Evolutionary conservation across 2,888 invertebrate genomes (phyloP).

Genomic region (Drosophila putrida): DNA sequence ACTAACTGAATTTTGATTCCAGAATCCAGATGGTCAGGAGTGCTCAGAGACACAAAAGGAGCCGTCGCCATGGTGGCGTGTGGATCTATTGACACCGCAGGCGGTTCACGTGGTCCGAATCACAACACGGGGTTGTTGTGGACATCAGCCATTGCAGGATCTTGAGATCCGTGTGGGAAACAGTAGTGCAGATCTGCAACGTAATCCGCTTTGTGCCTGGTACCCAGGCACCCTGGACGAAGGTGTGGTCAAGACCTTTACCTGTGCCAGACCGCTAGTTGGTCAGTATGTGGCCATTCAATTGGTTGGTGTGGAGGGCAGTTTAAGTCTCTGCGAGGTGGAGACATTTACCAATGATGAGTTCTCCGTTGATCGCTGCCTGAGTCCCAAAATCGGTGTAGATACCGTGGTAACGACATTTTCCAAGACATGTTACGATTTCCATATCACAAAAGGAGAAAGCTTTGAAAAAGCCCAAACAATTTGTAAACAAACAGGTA

Average conservation of each 20-base stretch:
- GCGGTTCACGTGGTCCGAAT: slow-evolving; percentile 94
- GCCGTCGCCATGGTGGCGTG: slow-evolving; percentile 97
- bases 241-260: slow-evolving; percentile 95
- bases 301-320: slow-evolving; percentile 95
- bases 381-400: slow-evolving; percentile 90
- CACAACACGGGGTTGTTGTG: slow-evolving; percentile 89
- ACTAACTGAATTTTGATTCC: not conserved
- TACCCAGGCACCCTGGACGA: slow-evolving; percentile 97
- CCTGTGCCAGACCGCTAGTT: slow-evolving; percentile 93
- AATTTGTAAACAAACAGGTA: slow-evolving; percentile 91
- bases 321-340: slow-evolving; percentile 95
- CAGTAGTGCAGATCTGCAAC: slow-evolving; percentile 93
- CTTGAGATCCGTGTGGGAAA: slow-evolving; percentile 96
- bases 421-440: slow-evolving; percentile 95
- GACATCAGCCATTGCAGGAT: slow-evolving; percentile 95
- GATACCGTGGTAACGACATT: slow-evolving; percentile 94
- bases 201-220: slow-evolving; percentile 97
- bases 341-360: slow-evolving; percentile 97
- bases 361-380: slow-evolving; percentile 94
- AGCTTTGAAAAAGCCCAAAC: slow-evolving; percentile 93
- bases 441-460: slow-evolving; percentile 92
- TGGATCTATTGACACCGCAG: slow-evolving; percentile 93
- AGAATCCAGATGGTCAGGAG: slow-evolving; percentile 94
- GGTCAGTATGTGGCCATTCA: slow-evolving; percentile 96
- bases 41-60: slow-evolving; percentile 96